phyloP scores from a whole-genome alignment of 2,797 vertebrate species.

The Lateolabrax maculatus region DNA sequence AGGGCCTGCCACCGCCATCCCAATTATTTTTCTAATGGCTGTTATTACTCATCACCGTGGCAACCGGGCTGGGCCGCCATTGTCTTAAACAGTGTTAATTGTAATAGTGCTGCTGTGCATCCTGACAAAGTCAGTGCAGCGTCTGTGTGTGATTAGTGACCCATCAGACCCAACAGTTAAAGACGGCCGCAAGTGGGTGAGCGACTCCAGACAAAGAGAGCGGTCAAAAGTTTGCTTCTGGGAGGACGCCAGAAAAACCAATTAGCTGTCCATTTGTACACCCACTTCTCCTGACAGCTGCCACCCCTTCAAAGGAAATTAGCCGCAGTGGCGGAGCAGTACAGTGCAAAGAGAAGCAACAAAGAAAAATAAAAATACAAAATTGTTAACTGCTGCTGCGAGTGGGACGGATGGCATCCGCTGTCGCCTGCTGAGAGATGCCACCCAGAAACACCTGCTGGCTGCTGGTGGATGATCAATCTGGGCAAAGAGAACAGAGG shows the following conservation, averaged over 20 bases:
- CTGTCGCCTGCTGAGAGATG: conserved; percentile 50
- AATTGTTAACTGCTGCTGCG: conserved; percentile 30
- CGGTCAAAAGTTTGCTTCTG: conserved; percentile 63
- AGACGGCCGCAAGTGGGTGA: conserved; percentile 32
- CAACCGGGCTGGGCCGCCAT: conserved; percentile 71
- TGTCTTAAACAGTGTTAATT: conserved; percentile 80
- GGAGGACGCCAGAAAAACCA: conserved; percentile 69
- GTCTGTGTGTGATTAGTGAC: conserved; percentile 67
- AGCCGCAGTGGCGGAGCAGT: conserved; percentile 46
- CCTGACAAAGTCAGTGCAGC: conserved; percentile 53
- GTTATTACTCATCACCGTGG: conserved; percentile 86
- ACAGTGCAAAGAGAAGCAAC: conserved; percentile 45
- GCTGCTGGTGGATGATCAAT: conserved; percentile 62
- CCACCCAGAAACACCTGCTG: conserved; percentile 73
- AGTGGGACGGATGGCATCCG: conserved; percentile 54
- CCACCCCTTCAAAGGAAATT: conserved; percentile 77
- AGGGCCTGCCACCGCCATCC: conserved; percentile 74
- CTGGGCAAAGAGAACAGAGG: conserved; percentile 43
- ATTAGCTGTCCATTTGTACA: conserved; percentile 77
- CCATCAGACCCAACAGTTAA: conserved; percentile 37
- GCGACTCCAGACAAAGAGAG: conserved; percentile 42
- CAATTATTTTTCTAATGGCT: conserved; percentile 87
- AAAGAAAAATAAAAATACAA: conserved; percentile 48
- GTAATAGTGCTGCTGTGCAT: conserved; percentile 68
- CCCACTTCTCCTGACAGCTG: conserved; percentile 80